A percentile compares a stretch with the other conserved stretches of the same genome.
Conservation (phyloP, 1,140 invertebrate species). For the Manduca sexta region DNA sequence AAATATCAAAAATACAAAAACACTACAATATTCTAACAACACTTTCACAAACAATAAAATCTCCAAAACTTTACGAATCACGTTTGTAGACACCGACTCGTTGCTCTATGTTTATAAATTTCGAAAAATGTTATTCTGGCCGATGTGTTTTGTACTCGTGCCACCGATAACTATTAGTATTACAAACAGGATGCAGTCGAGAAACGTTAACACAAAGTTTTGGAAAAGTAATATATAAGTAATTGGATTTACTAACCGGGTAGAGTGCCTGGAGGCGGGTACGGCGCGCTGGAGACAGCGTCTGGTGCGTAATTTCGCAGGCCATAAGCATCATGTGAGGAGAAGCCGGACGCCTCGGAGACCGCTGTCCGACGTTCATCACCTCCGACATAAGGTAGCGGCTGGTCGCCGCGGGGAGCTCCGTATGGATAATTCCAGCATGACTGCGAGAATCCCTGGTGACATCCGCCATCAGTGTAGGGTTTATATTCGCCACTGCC, state of each 20-base stretch:
- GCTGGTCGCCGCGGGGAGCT: slow-evolving; percentile 77
- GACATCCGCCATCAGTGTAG: slow-evolving; percentile 77
- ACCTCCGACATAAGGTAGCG: slow-evolving; percentile 78
- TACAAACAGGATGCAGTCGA: slow-evolving; percentile 44
- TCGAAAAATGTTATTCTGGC: slow-evolving; percentile 38
- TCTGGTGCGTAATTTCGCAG: slow-evolving; percentile 85
- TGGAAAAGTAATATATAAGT: slow-evolving; percentile 3
- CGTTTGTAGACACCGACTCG: slow-evolving; percentile 3
- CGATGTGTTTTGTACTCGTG: slow-evolving; percentile 34
- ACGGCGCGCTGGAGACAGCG: slow-evolving; percentile 83
- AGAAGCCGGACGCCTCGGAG: slow-evolving; percentile 78
- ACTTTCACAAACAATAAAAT: neutral
- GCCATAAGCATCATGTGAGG: slow-evolving; percentile 84
- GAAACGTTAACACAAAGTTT: slow-evolving; percentile 33
- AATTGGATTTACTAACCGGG: slow-evolving; percentile 51
- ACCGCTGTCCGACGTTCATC: slow-evolving; percentile 81
- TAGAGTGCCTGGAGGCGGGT: slow-evolving; percentile 82
- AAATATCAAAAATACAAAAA: neutral
- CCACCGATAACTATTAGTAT: slow-evolving; percentile 49
- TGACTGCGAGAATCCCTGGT: slow-evolving; percentile 83
- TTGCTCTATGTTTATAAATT: slow-evolving; percentile 56
- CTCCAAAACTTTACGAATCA: neutral
- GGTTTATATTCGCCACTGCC: slow-evolving; percentile 77
- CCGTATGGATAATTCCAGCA: slow-evolving; percentile 83
- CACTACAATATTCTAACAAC: neutral